phyloP scores from a whole-genome alignment of 2,797 vertebrate species.

The Sebastes goodei region DNA sequence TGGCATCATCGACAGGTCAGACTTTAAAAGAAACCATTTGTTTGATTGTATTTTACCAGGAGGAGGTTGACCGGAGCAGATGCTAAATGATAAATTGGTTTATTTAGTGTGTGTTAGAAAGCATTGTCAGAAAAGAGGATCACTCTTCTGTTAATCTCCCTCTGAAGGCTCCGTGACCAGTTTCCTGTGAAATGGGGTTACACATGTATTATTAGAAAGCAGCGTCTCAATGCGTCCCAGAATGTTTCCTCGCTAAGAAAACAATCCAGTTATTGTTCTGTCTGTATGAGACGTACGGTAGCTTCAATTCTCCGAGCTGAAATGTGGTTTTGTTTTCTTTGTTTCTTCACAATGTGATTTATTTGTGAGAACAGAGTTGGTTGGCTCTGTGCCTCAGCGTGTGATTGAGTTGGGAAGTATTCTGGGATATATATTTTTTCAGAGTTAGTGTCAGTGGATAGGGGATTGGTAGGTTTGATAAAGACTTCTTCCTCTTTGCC shows the following conservation, averaged over 20 bases:
- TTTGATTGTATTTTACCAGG: background rate
- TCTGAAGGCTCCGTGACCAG: background rate
- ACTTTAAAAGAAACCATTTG: background rate
- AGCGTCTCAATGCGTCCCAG: background rate
- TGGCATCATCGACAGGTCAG: conserved; percentile 91
- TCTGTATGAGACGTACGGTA: background rate
- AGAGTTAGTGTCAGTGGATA: background rate
- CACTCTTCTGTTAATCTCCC: conserved; percentile 13
- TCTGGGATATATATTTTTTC: background rate
- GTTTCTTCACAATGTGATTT: conserved; percentile 48
- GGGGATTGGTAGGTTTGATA: background rate
- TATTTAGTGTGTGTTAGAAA: background rate
- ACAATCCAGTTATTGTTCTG: conserved; percentile 27
- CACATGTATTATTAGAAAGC: conserved; percentile 35
- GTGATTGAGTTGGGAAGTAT: conserved; percentile 12
- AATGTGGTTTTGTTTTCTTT: conserved; percentile 23
- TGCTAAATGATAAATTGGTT: background rate
- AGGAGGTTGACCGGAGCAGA: background rate
- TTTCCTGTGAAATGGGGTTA: conserved; percentile 22
- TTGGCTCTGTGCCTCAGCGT: background rate
- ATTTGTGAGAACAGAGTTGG: conserved; percentile 25
- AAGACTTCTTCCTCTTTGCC: background rate
- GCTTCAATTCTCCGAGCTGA: background rate
- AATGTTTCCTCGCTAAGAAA: conserved; percentile 6
- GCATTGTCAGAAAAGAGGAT: background rate